phyloP scores from a whole-genome alignment of 2,113 vertebrate genomes.

The Genyomyrus donnyi region DNA sequence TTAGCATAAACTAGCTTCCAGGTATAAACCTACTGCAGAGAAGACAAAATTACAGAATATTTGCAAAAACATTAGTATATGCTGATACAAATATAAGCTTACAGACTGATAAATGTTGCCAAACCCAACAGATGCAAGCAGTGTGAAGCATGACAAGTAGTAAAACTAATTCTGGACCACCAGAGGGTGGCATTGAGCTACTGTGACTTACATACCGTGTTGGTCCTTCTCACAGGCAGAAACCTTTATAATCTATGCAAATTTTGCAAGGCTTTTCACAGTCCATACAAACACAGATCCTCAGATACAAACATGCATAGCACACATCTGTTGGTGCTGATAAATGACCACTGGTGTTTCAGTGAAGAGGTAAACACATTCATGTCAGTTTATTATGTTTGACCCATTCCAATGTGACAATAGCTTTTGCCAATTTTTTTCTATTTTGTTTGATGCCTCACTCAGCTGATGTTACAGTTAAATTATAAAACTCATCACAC shows the following conservation, averaged over 20 bases:
- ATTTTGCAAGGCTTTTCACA: not conserved
- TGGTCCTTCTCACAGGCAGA: not conserved
- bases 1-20: not conserved
- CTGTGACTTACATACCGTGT: not conserved
- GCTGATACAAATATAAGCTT: not conserved
- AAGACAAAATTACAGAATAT: not conserved
- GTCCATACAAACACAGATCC: conserved; percentile 14
- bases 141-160: not conserved
- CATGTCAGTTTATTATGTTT: not conserved
- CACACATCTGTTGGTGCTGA: not conserved
- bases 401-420: not conserved
- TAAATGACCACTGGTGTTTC: not conserved
- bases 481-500: not conserved
- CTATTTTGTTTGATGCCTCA: not conserved
- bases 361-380: not conserved
- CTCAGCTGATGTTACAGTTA: not conserved
- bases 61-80: not conserved
- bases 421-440: not conserved
- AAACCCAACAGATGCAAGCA: not conserved
- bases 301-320: not conserved
- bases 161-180: not conserved
- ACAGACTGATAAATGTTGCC: not conserved
- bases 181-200: not conserved
- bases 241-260: not conserved
- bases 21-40: not conserved